Evolutionary conservation across 2,113 vertebrate species (phyloP).

Genomic region (Anolis sagrei): DNA sequence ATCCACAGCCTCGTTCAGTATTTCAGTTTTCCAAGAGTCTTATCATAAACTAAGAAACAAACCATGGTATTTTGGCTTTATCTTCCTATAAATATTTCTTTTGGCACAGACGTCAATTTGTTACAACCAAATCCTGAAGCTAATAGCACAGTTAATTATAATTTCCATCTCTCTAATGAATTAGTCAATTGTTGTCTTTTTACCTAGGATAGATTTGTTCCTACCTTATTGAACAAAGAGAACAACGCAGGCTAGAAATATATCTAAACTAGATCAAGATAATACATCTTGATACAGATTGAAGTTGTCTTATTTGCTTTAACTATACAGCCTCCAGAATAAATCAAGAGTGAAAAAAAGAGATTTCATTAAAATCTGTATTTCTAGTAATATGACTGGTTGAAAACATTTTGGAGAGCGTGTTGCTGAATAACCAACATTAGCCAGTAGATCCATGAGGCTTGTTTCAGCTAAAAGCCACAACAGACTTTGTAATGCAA

Average conservation of each 20-base stretch:
- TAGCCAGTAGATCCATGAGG: constrained; percentile 75
- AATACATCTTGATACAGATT: constrained; percentile 33
- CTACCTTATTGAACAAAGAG: constrained; percentile 58
- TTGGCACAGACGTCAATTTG: constrained; percentile 77
- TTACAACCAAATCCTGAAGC: constrained; percentile 70
- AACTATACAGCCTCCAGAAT: constrained; percentile 47
- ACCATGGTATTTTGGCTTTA: constrained; percentile 63
- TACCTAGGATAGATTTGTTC: constrained; percentile 59
- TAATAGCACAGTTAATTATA: constrained; percentile 80
- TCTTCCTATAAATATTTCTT: constrained; percentile 58
- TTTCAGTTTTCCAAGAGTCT: not conserved
- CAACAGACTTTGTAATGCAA: constrained; percentile 86
- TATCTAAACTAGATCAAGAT: constrained; percentile 67
- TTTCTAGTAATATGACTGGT: constrained; percentile 53
- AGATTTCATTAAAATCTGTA: constrained; percentile 50
- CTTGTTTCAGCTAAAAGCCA: constrained; percentile 82
- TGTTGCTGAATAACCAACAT: constrained; percentile 75
- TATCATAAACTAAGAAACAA: constrained; percentile 44
- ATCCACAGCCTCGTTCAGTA: not conserved
- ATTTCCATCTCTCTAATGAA: constrained; percentile 76
- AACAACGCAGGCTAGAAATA: constrained; percentile 55
- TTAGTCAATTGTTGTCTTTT: constrained; percentile 65
- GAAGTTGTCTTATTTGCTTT: constrained; percentile 59
- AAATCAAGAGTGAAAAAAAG: constrained; percentile 46
- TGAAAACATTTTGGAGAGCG: constrained; percentile 69